Conservation (phyloP, 2,797 vertebrate species). For the Coccyzus lansbergi region DNA sequence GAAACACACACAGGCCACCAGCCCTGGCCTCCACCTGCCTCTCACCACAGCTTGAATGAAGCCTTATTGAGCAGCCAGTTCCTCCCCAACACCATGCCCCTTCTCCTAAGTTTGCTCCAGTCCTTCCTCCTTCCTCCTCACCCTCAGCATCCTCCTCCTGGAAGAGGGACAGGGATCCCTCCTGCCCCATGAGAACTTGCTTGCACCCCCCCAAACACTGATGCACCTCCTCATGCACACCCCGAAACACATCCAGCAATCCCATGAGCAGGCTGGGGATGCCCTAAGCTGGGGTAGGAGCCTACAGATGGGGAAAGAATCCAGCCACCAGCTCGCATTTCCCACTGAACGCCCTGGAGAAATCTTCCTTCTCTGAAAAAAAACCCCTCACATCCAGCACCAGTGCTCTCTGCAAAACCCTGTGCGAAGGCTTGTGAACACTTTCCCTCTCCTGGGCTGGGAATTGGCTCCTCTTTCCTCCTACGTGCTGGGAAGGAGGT, state of each 20-base stretch:
- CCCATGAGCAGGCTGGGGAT: not conserved
- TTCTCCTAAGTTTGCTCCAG: not conserved
- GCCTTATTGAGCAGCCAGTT: constrained; percentile 48
- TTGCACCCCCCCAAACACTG: rapidly evolving
- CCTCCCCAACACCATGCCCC: not conserved
- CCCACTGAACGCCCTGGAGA: not conserved
- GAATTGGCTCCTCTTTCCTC: not conserved
- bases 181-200: rapidly evolving
- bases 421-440: rapidly evolving
- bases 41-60: constrained; percentile 42
- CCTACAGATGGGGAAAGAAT: rapidly evolving
- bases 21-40: not conserved
- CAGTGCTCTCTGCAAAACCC: not conserved
- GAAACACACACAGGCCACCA: not conserved
- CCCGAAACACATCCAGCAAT: not conserved
- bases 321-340: rapidly evolving
- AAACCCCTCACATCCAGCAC: rapidly evolving
- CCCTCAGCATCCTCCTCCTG: not conserved
- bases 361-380: rapidly evolving
- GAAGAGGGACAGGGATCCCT: rapidly evolving
- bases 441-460: not conserved
- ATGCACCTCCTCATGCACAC: not conserved
- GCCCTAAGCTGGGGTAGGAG: not conserved
- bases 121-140: not conserved
- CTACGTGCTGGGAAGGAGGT: not conserved